Conservation (phyloP, 2,797 vertebrate genomes). For the Alfaro cultratus region DNA sequence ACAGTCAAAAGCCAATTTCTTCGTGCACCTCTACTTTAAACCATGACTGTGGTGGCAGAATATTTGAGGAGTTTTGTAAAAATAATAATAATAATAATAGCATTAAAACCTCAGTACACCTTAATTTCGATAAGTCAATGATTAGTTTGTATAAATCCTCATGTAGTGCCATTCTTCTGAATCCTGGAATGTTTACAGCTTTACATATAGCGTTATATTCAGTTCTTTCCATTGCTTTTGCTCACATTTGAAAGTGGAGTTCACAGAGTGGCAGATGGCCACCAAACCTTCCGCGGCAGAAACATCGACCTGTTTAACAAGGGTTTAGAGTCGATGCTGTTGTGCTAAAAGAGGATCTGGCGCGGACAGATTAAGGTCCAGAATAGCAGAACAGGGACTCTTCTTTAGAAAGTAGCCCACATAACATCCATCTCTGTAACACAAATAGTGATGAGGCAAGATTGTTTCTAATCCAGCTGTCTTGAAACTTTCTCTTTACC, state of each 20-base stretch:
- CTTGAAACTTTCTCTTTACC: constrained; percentile 9
- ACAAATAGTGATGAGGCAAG: constrained; percentile 16
- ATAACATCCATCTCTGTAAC: constrained; percentile 30
- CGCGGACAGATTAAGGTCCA: constrained; percentile 60
- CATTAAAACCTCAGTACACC: not conserved
- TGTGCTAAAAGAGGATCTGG: constrained; percentile 65
- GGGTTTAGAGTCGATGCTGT: constrained; percentile 58
- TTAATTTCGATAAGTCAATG: not conserved
- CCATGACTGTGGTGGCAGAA: not conserved
- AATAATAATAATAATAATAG: no score
- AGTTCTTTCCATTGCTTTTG: constrained; percentile 45
- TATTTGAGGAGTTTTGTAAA: not conserved
- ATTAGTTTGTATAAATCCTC: not conserved
- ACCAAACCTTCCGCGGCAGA: constrained; percentile 54
- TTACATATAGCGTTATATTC: constrained; percentile 23
- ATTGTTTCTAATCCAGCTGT: constrained; percentile 18
- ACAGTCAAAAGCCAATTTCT: not conserved
- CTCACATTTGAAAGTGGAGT: constrained; percentile 48
- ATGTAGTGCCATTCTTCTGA: not conserved
- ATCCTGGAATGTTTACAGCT: not conserved
- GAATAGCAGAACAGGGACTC: constrained; percentile 40
- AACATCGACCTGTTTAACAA: constrained; percentile 68
- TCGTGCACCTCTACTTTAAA: not conserved
- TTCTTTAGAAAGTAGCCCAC: constrained; percentile 50
- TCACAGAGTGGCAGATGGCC: constrained; percentile 66